Evolutionary conservation across 2,888 invertebrate species (phyloP).

Genomic region (Nycteola revayana): DNA sequence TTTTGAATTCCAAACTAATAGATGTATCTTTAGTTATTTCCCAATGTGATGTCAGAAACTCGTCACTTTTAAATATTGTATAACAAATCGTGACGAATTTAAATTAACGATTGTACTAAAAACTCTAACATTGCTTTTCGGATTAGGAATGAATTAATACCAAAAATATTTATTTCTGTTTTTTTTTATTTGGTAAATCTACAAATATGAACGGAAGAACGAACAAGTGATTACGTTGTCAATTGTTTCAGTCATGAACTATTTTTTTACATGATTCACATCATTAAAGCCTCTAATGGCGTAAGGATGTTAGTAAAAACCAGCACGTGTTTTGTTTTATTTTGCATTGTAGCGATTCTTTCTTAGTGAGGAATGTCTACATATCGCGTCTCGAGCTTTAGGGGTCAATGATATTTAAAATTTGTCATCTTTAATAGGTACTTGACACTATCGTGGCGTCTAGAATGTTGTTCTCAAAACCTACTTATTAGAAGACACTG

Average conservation of each 20-base stretch:
- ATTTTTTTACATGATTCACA: conserved; percentile 53
- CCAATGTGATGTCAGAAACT: conserved; percentile 45
- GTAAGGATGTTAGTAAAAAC: conserved; percentile 41
- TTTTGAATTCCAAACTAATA: conserved; percentile 31
- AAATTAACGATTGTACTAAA: conserved; percentile 31
- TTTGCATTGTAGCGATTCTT: conserved; percentile 13
- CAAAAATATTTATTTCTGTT: too few species aligned
- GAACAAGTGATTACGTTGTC: conserved; percentile 33
- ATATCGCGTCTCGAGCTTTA: conserved; percentile 29
- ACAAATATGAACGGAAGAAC: conserved; percentile 26
- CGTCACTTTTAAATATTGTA: conserved; percentile 35
- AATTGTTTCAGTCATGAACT: conserved; percentile 47
- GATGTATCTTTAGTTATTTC: conserved; percentile 28
- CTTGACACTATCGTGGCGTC: conserved; percentile 42
- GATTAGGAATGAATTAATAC: too few species aligned
- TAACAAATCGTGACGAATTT: conserved; percentile 30
- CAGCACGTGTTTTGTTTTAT: conserved; percentile 39
- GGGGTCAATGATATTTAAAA: conserved; percentile 58
- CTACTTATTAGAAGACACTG: conserved; percentile 39
- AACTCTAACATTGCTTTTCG: conserved; percentile 28
- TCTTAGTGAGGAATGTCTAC: conserved; percentile 18
- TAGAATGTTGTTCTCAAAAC: conserved; percentile 56
- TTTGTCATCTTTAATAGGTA: conserved; percentile 44
- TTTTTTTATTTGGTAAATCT: too few species aligned
- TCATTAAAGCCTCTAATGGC: conserved; percentile 46